Evolutionary conservation across 1,140 invertebrate species (phyloP), one percentile per base, ranked within the genome.

Genomic region (Drosophila aff.): DNA sequence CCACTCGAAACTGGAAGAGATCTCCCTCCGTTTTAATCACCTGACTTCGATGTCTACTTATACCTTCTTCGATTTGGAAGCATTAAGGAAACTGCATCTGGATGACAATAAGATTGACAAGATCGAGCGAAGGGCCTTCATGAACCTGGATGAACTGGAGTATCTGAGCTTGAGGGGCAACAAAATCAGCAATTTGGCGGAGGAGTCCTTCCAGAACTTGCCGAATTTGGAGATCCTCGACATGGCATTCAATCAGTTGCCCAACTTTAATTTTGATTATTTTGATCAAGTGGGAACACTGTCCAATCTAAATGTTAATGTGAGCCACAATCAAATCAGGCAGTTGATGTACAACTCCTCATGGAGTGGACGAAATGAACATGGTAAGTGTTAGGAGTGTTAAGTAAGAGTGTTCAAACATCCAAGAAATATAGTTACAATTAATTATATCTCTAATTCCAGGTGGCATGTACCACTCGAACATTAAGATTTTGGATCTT

Each of bases 251-350:
- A 98, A 98, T 91, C 93, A 95, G 46, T 92, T 98, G 68, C 94
- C 93, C 31, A 95, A 95, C 40, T 96, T 98, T 58, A 96, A 97
- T 82, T 97, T 98, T 85, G 95, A 95, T 2, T 96, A 95, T 61
- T 96, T 97, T 65, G 97, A 97, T 91, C 96, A 97, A 95, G 92
- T 96, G 38, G 96, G 97, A 41, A 97, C 96, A 7, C 93, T 98
- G 16, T 95, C 96, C 0, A 95, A 96, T 11, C 95, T 98, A 52
- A 95, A 95, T 93, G 96, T 98, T 1, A 97, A 98, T 82, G 95
- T 96, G 0, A 97, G 97, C 76, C 96, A 97, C 90, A 98, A 98
- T 92, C 93, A 94, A 74, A 96, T 98, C 38, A 66, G 67, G 60
- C 91, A 90, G 55, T 57, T 92, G 36, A 92, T 92, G 92, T 91